Evolutionary conservation across 2,888 invertebrate genomes (phyloP), one percentile per base, ranked within the genome.

Genomic region (Brachylomia viminalis): DNA sequence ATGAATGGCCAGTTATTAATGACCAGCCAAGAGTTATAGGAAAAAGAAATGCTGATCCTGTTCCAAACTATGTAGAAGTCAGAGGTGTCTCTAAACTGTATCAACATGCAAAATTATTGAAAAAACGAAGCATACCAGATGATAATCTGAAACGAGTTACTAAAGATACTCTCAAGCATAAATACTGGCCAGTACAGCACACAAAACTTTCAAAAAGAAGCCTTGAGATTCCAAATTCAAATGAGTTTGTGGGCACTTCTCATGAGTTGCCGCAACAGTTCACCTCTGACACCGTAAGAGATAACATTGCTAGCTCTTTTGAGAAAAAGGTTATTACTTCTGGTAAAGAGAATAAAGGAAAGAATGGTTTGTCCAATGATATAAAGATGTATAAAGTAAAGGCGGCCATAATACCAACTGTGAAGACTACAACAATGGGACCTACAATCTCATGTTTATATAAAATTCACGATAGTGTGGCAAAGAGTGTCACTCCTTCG

Each of bases 371-470:
- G 20, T 69, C 89, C 5, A 90, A 90, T 80, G 91, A 92, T 62
- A 87, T 91, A 0, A 93, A 92, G 66, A 92, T 90, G 23, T 91
- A 91, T 56, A 93, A 93, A 88, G 93, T 93, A 0, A 95, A 94
- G 69, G 87, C 91, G 2, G 91, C 92, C 30, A 80, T 89, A 4
- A 83, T 92, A 23, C 85, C 90, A 0, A 94, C 93, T 0, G 91
- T 92, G 42, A 79, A 92, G 6, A 89, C 93, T 0, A 92, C 93
- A 17, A 94, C 92, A 0, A 84, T 86, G 33, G 93, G 91, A 1
- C 93, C 94, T 2, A 93, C 93, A 15, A 93, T 95, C 72, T 90
- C 92, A 10, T 96, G 96, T 86, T 82, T 95, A 27, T 96, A 95
- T 80, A 96, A 96, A 86, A 92, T 94, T n/a, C 91, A 95, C 49